Percentiles rank a stretch among this genome's conserved stretches.
These are phyloP conservation scores for Margarornis squamiger DNA, from an alignment of 2,797 vertebrate genomes.

Conservation along the genomic window DNA sequence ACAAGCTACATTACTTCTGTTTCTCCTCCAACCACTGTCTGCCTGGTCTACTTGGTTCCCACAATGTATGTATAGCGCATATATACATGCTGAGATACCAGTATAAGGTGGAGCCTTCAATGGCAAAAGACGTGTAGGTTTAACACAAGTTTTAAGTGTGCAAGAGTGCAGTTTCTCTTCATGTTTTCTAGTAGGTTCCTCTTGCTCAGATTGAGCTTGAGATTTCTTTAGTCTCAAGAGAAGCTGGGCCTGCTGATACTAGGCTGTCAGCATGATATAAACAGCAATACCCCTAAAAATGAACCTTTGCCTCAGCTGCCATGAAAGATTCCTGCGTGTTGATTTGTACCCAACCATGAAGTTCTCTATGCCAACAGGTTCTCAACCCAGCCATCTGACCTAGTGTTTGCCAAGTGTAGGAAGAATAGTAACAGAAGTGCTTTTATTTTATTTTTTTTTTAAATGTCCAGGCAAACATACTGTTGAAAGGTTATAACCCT, in stretches of 20 bases:
- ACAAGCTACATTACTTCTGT: background rate
- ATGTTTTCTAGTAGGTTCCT: background rate
- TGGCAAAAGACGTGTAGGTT: accelerated
- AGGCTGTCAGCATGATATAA: background rate
- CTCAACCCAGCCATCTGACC: background rate
- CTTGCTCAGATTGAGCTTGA: background rate
- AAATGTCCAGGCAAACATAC: conserved; percentile 26
- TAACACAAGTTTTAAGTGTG: background rate
- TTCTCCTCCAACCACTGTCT: background rate
- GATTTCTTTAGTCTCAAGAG: background rate
- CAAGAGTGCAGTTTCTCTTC: background rate
- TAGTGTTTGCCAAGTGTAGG: background rate
- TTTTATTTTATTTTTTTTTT: background rate
- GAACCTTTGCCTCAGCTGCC: background rate
- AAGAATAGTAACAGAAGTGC: background rate
- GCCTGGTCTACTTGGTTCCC: background rate
- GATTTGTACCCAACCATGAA: background rate
- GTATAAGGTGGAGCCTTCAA: background rate
- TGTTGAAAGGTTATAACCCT: conserved; percentile 52
- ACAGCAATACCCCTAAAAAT: background rate
- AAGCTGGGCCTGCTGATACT: background rate
- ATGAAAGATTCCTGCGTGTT: background rate
- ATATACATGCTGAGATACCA: background rate
- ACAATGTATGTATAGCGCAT: background rate
- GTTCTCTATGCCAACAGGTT: background rate